phyloP scores from a whole-genome alignment of 53 echinoderm and acorn worm species.

The Paelopatides confundens region DNA sequence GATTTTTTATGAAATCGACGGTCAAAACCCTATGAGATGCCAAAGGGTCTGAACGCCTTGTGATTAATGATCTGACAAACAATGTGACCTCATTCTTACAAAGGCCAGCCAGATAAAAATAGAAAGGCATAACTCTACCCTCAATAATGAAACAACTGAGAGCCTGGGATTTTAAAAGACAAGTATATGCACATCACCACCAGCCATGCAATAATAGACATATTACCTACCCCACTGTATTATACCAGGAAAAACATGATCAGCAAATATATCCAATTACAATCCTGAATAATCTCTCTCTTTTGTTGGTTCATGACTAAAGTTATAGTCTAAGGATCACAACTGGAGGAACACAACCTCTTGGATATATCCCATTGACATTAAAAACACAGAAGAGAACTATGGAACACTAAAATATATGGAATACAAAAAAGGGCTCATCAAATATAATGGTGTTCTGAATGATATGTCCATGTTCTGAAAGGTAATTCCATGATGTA shows the following conservation, averaged over 20 bases:
- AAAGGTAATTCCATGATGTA: no score
- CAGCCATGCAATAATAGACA: not conserved
- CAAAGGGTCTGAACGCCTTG: no score
- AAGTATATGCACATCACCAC: not conserved
- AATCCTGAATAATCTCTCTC: not conserved
- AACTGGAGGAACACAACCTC: slow-evolving; percentile 10
- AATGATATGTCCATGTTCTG: no score
- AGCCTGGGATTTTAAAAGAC: not conserved
- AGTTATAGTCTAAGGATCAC: not conserved
- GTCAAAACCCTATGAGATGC: no score
- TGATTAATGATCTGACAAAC: no score
- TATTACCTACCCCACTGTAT: not conserved
- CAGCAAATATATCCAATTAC: slow-evolving; percentile 34
- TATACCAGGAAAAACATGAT: slow-evolving; percentile 21
- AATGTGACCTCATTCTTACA: slow-evolving; percentile 35
- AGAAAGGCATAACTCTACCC: slow-evolving; percentile 11
- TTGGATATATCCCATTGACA: slow-evolving; percentile 24
- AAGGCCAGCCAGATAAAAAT: slow-evolving; percentile 18
- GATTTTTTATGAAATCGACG: no score
- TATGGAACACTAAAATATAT: no score
- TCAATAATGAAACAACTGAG: not conserved
- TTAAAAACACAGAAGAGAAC: slow-evolving; percentile 22
- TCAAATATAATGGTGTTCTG: slow-evolving; percentile 1
- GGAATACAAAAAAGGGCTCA: not conserved
- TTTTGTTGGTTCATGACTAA: not conserved